phyloP scores from a whole-genome alignment of 2,113 vertebrate species.

The Ctenodactylus gundi region DNA sequence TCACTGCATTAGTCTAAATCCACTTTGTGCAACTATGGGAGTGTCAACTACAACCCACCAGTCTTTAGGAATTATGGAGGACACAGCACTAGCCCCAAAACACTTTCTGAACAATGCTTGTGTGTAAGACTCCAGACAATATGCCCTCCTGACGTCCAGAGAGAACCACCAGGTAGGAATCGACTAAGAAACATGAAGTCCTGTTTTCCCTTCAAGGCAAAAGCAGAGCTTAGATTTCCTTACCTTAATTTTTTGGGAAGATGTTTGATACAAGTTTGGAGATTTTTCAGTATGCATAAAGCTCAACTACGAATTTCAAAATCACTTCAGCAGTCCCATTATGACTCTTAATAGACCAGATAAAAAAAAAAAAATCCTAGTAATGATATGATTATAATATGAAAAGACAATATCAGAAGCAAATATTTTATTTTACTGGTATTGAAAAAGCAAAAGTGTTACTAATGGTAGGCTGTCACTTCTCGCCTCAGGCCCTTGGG shows the following conservation, averaged over 20 bases:
- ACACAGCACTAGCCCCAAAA: not conserved
- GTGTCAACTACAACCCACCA: not conserved
- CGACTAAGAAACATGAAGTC: not conserved
- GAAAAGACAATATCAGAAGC: not conserved
- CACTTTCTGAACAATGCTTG: not conserved
- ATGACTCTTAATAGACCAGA: not conserved
- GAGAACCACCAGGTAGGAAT: not conserved
- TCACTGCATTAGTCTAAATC: not conserved
- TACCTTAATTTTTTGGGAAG: not conserved
- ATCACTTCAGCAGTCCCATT: not conserved
- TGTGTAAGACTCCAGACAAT: not conserved
- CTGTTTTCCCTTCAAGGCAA: not conserved
- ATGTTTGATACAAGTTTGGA: not conserved
- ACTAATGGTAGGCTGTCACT: not conserved
- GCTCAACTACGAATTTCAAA: not conserved
- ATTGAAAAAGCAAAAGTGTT: not conserved
- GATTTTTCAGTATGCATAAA: not conserved
- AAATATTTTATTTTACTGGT: not conserved
- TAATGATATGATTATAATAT: not conserved
- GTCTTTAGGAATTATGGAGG: not conserved
- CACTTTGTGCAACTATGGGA: not conserved
- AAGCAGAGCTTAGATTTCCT: not conserved
- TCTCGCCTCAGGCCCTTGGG: not conserved
- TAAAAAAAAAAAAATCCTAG: not conserved
- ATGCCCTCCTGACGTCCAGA: not conserved